Base-by-base conservation (phyloP, 1,140 invertebrate genomes). In the Macrocentrus cingulum region DNA sequence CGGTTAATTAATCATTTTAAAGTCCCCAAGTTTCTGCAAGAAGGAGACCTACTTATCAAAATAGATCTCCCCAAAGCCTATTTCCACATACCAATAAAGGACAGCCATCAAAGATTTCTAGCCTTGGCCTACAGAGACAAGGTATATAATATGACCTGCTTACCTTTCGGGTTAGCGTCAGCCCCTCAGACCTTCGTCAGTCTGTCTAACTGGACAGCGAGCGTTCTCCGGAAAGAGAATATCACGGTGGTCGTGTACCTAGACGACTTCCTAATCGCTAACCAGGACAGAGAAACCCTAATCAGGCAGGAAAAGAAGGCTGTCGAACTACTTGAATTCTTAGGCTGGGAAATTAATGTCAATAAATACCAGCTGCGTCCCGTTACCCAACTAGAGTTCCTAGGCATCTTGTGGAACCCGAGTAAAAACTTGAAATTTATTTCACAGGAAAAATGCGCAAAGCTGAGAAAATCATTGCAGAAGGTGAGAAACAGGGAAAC, bases 31-130 rank as follows among this genome's bases (percentile, higher is more conserved):
- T 72, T 71, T 36, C 32, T 75, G 5, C 65, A 72, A 37, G 34
- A 46, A 9, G 44, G 59, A 45, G 72, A 75, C 44, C 71, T 67
- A 63, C 62, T 75, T 66, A 60, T 53, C 1, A 67, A 66, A 25
- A 23, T 77, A 37, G 72, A 74, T 41, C 25, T 74, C 3, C 63
- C 61, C n/a, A 62, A 70, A 18, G 70, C 71, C 1, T 74, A 71
- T 37, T 70, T 73, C 52, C 67, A 72, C 54, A 19, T 72, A 2
- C 67, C 68, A 3, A 67, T 72, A 19, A 59, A 60, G 8, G n/a
- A 51, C 25, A 53, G 59, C 11, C 70, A 71, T 59, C 65, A 66
- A 25, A 19, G 53, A 16, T 67, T 68, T 23, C 63, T 72, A 9
- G 64, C 66, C 53, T 25, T 74, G 16, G 46, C 46, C 18, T 71